Percentiles rank a stretch among this genome's conserved stretches.
These are phyloP conservation scores for Drosophila seclusa DNA, from an alignment of 2,888 invertebrate genomes.

Conservation along the genomic window DNA sequence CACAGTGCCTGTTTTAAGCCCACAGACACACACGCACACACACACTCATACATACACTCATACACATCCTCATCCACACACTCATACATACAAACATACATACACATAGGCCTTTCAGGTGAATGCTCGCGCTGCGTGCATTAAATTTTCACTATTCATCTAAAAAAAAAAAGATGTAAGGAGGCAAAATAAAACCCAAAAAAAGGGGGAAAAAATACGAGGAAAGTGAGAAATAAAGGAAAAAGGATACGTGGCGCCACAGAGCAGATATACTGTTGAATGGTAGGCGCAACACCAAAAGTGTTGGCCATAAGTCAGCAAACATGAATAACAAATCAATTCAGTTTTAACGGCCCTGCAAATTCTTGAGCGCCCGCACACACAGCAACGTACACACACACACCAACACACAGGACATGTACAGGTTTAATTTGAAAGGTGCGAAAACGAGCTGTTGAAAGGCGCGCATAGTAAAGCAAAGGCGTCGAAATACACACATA, in stretches of 20 bases:
- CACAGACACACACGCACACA: slow-evolving; percentile 11
- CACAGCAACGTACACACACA: slow-evolving; percentile 7
- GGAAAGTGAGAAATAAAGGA: slow-evolving; percentile 52
- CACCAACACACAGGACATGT: slow-evolving; percentile 14
- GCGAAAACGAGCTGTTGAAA: slow-evolving; percentile 68
- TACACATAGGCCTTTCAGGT: slow-evolving; percentile 35
- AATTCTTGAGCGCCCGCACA: slow-evolving; percentile 56
- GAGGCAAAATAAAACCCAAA: slow-evolving; percentile 9
- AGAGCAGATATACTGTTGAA: slow-evolving; percentile 60
- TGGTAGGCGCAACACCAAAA: slow-evolving; percentile 77
- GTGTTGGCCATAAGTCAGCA: slow-evolving; percentile 82
- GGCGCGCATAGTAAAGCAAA: slow-evolving; percentile 62
- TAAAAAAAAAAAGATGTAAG: slow-evolving; percentile 22
- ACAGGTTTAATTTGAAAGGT: slow-evolving; percentile 55
- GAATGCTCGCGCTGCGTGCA: slow-evolving; percentile 59
- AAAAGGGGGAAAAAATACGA: slow-evolving; percentile 18
- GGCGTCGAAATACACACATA: slow-evolving; percentile 47
- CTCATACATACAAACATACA: slow-evolving; percentile 1
- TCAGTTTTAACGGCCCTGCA: slow-evolving; percentile 73
- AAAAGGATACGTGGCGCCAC: slow-evolving; percentile 49
- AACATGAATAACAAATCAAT: slow-evolving; percentile 83
- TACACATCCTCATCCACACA: slow-evolving; percentile 2
- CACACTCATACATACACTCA: background rate
- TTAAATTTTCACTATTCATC: slow-evolving; percentile 77
- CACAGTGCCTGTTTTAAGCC: slow-evolving; percentile 15